Evolutionary conservation across 2,797 vertebrate genomes (phyloP).

Genomic region (Hippoglossus hippoglossus): DNA sequence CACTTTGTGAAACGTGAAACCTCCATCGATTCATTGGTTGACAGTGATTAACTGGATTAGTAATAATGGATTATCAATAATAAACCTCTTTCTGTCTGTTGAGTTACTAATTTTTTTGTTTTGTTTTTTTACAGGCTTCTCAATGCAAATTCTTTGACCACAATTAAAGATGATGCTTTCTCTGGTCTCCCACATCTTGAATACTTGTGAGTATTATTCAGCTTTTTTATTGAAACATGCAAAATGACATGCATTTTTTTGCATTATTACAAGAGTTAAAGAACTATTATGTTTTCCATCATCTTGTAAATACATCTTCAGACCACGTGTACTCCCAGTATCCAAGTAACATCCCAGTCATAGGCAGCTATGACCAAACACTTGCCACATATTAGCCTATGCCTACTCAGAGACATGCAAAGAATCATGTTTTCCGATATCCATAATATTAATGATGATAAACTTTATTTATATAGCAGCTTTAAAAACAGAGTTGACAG

Average conservation of each 20-base stretch:
- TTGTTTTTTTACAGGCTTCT: conserved; percentile 85
- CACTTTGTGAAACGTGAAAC: neutral
- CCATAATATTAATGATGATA: too few relatives aligned
- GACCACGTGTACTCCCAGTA: neutral
- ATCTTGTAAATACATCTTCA: neutral
- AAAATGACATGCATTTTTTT: neutral
- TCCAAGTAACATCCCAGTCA: too few relatives aligned
- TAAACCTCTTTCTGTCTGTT: neutral
- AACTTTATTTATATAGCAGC: too few relatives aligned
- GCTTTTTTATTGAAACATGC: neutral
- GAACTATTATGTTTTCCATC: too few relatives aligned
- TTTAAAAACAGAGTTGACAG: too few relatives aligned
- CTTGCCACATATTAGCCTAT: too few relatives aligned
- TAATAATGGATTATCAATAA: neutral
- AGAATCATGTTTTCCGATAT: too few relatives aligned
- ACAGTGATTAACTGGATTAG: neutral
- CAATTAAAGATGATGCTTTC: conserved; percentile 95
- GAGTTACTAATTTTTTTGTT: too few relatives aligned
- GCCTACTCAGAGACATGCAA: too few relatives aligned
- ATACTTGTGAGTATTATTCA: conserved; percentile 91
- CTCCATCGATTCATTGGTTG: conserved; percentile 2
- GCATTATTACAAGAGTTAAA: neutral
- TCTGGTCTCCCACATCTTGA: conserved; percentile 95
- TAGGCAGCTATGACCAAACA: too few relatives aligned
- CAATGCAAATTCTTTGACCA: conserved; percentile 94